Percentiles rank a stretch among this genome's conserved stretches.
These are phyloP conservation scores for Cladorhizidae sp. DNA, from an alignment of 37 sponge, comb jelly and placozoan species.

Conservation along the genomic window DNA sequence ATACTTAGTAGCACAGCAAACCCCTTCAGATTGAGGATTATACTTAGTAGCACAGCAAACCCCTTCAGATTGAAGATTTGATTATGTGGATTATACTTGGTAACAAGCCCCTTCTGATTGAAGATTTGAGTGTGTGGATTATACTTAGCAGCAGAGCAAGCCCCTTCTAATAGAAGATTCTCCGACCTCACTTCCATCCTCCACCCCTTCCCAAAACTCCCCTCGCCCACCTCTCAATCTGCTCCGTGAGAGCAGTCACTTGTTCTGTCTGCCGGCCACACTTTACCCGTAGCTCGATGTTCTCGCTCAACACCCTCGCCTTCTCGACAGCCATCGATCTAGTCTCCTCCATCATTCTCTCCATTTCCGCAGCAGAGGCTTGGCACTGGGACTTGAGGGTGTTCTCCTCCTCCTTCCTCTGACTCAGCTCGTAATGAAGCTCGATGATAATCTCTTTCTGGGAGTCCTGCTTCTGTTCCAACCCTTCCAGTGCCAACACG, in stretches of 20 bases:
- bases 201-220: too few relatives aligned
- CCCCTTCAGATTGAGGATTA: too few relatives aligned
- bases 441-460: constrained; percentile 10
- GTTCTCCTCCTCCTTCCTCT: constrained; percentile 1
- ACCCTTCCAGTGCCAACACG: background rate
- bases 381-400: background rate
- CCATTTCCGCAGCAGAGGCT: constrained; percentile 7
- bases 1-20: too few relatives aligned
- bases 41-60: too few relatives aligned
- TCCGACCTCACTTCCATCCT: too few relatives aligned
- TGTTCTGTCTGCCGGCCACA: background rate
- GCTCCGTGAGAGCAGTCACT: constrained; percentile 42
- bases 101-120: too few relatives aligned
- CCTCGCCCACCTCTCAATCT: constrained; percentile 42
- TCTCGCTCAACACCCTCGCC: constrained; percentile 3
- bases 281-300: background rate
- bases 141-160: too few relatives aligned
- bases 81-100: too few relatives aligned
- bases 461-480: constrained; percentile 22
- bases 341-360: constrained; percentile 8
- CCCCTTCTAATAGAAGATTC: too few relatives aligned
- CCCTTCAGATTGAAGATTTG: too few relatives aligned
- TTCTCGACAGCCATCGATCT: background rate
- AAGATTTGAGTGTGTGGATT: too few relatives aligned
- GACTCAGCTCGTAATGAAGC: constrained; percentile 38